A percentile compares a stretch with the other conserved stretches of the same genome.
phyloP scores from a whole-genome alignment of 2,888 invertebrate species.

The Dryadula phaetusa region DNA sequence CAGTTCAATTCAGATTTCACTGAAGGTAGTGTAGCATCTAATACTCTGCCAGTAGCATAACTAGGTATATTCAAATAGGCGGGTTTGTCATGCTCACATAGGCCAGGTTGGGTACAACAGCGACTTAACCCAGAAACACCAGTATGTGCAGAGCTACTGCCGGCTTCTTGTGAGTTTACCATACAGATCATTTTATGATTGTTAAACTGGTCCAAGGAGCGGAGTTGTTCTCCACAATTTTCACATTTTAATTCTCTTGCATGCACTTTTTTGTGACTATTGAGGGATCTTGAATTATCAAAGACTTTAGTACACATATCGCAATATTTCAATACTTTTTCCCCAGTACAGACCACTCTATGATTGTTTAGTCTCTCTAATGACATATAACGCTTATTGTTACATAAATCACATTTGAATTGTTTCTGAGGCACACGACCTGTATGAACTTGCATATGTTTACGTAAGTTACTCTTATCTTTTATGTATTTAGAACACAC shows the following conservation, averaged over 20 bases:
- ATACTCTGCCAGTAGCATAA: constrained; percentile 74
- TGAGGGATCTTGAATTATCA: constrained; percentile 81
- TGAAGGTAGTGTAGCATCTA: constrained; percentile 78
- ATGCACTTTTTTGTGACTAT: constrained; percentile 83
- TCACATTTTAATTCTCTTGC: constrained; percentile 82
- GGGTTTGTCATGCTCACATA: constrained; percentile 82
- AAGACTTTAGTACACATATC: constrained; percentile 84
- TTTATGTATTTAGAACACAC: constrained; percentile 83
- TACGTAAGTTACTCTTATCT: constrained; percentile 82
- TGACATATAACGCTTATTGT: constrained; percentile 83
- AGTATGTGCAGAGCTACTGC: constrained; percentile 55
- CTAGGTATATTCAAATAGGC: constrained; percentile 82
- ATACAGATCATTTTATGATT: constrained; percentile 81
- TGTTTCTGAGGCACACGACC: constrained; percentile 82
- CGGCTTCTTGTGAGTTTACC: constrained; percentile 64
- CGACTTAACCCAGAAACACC: constrained; percentile 59
- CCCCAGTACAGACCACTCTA: constrained; percentile 81
- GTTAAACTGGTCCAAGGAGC: constrained; percentile 79
- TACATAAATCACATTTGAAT: constrained; percentile 82
- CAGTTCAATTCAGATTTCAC: constrained; percentile 81
- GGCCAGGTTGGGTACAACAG: constrained; percentile 78
- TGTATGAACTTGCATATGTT: constrained; percentile 84
- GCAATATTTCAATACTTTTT: constrained; percentile 80
- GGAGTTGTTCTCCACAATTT: constrained; percentile 79
- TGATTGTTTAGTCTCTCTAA: constrained; percentile 81